Evolutionary conservation across 1,140 invertebrate species (phyloP).

Genomic region (Gryon sp.): DNA sequence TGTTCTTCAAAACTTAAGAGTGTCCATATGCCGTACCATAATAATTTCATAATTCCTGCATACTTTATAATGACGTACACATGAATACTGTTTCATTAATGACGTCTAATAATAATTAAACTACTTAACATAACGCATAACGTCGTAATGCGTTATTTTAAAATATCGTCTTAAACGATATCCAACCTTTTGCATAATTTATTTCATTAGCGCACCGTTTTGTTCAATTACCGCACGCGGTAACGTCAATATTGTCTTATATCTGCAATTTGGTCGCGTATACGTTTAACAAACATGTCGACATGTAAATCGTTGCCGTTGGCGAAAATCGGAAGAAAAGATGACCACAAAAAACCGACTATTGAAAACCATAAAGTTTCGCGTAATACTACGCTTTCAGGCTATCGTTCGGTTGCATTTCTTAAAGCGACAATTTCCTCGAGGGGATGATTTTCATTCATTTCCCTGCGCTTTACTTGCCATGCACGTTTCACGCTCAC

Average conservation of each 20-base stretch:
- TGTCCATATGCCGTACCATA: too few species aligned
- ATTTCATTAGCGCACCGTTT: constrained; percentile 42
- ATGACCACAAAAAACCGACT: constrained; percentile 11
- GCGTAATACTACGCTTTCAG: constrained; percentile 21
- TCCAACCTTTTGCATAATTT: constrained; percentile 23
- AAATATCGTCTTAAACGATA: constrained; percentile 5
- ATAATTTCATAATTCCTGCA: constrained; percentile 17
- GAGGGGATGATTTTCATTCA: constrained; percentile 65
- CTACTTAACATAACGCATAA: constrained; percentile 8
- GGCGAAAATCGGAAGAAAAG: too few species aligned
- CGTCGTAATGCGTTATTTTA: constrained; percentile 2
- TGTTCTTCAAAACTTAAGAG: too few species aligned
- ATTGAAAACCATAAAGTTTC: constrained; percentile 16
- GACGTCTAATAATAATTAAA: constrained; percentile 5
- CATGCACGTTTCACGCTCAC: constrained; percentile 68
- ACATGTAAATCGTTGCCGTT: background rate
- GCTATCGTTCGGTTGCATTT: background rate
- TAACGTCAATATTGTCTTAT: constrained; percentile 20
- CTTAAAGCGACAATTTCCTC: constrained; percentile 38
- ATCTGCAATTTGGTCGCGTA: background rate
- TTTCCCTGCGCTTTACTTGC: constrained; percentile 63
- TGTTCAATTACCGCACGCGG: constrained; percentile 12
- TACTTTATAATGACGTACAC: constrained; percentile 7
- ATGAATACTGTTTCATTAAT: constrained; percentile 6
- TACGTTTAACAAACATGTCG: constrained; percentile 1